Conservation (phyloP, 2,888 invertebrate genomes). For the Schrankia costaestrigalis region DNA sequence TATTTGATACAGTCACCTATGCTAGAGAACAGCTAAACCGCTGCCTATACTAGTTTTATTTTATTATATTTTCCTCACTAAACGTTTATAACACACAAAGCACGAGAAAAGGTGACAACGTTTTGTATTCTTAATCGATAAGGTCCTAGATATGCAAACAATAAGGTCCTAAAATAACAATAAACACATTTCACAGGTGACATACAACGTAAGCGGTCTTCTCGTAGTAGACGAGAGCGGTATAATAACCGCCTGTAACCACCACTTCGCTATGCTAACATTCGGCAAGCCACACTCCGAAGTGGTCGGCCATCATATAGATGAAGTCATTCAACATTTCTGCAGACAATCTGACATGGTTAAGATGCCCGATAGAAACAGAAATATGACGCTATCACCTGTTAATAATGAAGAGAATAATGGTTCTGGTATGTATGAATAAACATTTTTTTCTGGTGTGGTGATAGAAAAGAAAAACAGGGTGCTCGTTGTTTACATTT, state of each 20-base stretch:
- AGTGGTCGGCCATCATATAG: conserved; percentile 79
- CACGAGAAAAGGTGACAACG: too few relatives aligned
- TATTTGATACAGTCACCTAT: not conserved
- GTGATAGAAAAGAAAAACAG: too few relatives aligned
- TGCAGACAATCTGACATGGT: conserved; percentile 79
- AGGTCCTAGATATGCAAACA: too few relatives aligned
- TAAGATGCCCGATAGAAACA: conserved; percentile 61
- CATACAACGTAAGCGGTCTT: conserved; percentile 84
- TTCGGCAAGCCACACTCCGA: conserved; percentile 83
- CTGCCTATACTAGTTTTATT: too few relatives aligned
- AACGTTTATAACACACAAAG: too few relatives aligned
- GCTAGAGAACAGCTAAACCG: not conserved
- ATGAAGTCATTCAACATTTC: conserved; percentile 82
- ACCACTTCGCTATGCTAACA: conserved; percentile 83
- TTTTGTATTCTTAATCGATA: too few relatives aligned
- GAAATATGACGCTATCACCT: conserved; percentile 78
- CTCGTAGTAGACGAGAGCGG: conserved; percentile 83
- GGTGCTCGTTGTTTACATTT: too few relatives aligned
- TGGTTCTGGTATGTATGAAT: conserved; percentile 49
- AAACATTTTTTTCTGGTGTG: not conserved
- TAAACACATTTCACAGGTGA: conserved; percentile 57
- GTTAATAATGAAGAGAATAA: conserved; percentile 76
- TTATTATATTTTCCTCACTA: too few relatives aligned
- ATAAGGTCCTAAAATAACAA: too few relatives aligned
- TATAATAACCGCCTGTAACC: conserved; percentile 83